These are phyloP conservation scores for Drosophila tristis DNA, from an alignment of 1,140 invertebrate genomes.

Conservation along the genomic window DNA sequence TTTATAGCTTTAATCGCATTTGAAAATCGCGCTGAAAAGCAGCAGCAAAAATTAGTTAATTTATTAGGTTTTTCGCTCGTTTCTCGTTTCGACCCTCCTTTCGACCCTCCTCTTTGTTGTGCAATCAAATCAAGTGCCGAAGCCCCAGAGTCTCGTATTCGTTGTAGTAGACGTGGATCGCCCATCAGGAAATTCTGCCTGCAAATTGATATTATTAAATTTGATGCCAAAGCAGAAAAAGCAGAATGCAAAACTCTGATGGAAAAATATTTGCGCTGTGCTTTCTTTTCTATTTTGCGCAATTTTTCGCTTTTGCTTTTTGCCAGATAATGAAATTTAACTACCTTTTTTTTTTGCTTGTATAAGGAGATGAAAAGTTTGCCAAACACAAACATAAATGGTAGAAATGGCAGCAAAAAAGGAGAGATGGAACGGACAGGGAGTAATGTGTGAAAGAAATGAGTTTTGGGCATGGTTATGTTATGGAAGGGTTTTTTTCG, in stretches of 20 bases:
- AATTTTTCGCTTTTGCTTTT: no score
- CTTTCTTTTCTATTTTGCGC: slow-evolving; percentile 5
- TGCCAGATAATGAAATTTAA: no score
- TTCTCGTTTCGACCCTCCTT: neutral
- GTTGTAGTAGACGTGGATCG: neutral
- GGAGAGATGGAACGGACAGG: no score
- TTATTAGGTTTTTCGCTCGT: slow-evolving; percentile 15
- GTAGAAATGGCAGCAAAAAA: no score
- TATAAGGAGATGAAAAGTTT: no score
- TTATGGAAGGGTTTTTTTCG: no score
- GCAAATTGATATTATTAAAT: slow-evolving; percentile 45
- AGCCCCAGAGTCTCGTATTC: slow-evolving; percentile 1
- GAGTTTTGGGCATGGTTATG: no score
- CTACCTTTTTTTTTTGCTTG: no score
- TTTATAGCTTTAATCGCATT: slow-evolving; percentile 1
- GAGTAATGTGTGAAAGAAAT: no score
- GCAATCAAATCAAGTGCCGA: slow-evolving; percentile 15
- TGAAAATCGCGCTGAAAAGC: slow-evolving; percentile 1
- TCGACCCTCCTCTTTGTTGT: neutral
- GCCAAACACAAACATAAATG: no score
- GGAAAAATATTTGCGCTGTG: slow-evolving; percentile 6
- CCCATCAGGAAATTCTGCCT: no score
- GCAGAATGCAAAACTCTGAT: neutral
- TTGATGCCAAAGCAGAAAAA: slow-evolving; percentile 38
- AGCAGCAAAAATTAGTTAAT: slow-evolving; percentile 52